Conservation (phyloP, 2,888 invertebrate species). For the Cepaea hortensis region DNA sequence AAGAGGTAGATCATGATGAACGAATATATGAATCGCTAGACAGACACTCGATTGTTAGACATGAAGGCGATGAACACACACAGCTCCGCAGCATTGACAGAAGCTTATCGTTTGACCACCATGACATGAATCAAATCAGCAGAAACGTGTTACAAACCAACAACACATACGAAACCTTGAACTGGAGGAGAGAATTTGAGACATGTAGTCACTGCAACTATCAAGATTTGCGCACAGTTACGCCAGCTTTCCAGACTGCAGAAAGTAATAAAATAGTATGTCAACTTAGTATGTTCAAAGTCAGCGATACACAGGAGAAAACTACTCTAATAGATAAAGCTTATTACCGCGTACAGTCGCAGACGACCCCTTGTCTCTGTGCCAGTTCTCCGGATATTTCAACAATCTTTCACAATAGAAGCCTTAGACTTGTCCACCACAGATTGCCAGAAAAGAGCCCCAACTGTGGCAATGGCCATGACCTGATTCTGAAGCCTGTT, state of each 20-base stretch:
- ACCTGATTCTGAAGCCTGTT: neutral
- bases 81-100: neutral
- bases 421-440: neutral
- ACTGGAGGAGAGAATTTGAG: neutral
- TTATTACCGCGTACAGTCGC: slow-evolving; percentile 9
- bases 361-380: neutral
- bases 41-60: slow-evolving; percentile 17
- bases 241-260: neutral
- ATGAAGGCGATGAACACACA: neutral
- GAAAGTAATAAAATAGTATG: slow-evolving; percentile 8
- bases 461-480: neutral
- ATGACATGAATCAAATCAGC: neutral
- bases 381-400: neutral
- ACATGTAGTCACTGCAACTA: neutral
- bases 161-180: neutral
- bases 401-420: neutral
- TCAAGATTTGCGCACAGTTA: neutral
- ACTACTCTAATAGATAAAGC: neutral
- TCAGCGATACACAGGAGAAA: neutral
- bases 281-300: slow-evolving; percentile 11
- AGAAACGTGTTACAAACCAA: neutral
- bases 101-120: neutral
- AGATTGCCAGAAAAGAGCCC: neutral
- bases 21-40: slow-evolving; percentile 34
- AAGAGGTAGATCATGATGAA: neutral